phyloP scores from a whole-genome alignment of 2,888 invertebrate genomes.

The Gymnoscelis rufifasciata region DNA sequence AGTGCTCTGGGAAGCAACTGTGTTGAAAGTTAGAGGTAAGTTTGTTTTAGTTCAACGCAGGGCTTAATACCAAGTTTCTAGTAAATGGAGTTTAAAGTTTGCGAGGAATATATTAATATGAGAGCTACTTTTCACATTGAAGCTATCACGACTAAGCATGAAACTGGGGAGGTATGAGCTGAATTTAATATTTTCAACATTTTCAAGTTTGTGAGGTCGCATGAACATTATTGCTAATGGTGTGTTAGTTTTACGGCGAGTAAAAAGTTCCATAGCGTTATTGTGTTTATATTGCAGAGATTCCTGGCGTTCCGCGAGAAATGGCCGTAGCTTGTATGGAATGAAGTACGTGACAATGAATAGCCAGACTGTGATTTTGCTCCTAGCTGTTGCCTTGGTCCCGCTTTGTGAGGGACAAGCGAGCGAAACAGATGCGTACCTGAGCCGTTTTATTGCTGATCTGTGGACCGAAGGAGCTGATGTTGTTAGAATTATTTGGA shows the following conservation, averaged over 20 bases:
- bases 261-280: slow-evolving; percentile 9
- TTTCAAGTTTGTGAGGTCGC: not conserved
- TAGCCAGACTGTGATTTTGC: slow-evolving; percentile 34
- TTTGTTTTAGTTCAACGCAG: slow-evolving; percentile 28
- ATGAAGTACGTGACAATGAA: slow-evolving; percentile 49
- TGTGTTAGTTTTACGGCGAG: slow-evolving; percentile 6
- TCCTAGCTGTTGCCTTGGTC: slow-evolving; percentile 40
- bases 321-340: slow-evolving; percentile 43
- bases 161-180: not conserved
- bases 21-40: slow-evolving; percentile 29
- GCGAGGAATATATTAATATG: not conserved
- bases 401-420: slow-evolving; percentile 41
- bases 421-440: slow-evolving; percentile 53
- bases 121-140: not conserved
- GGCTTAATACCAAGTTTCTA: not conserved
- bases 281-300: slow-evolving; percentile 28
- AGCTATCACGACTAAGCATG: not conserved
- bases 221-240: not conserved
- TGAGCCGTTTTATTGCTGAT: slow-evolving; percentile 66
- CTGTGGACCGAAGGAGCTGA: slow-evolving; percentile 72
- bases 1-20: slow-evolving; percentile 20
- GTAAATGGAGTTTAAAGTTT: slow-evolving; percentile 7
- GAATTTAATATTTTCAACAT: not conserved
- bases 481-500: slow-evolving; percentile 66
- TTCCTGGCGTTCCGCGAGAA: slow-evolving; percentile 31